Evolutionary conservation across 2,113 vertebrate species (phyloP).

Genomic region (Etheostoma spectabile): DNA sequence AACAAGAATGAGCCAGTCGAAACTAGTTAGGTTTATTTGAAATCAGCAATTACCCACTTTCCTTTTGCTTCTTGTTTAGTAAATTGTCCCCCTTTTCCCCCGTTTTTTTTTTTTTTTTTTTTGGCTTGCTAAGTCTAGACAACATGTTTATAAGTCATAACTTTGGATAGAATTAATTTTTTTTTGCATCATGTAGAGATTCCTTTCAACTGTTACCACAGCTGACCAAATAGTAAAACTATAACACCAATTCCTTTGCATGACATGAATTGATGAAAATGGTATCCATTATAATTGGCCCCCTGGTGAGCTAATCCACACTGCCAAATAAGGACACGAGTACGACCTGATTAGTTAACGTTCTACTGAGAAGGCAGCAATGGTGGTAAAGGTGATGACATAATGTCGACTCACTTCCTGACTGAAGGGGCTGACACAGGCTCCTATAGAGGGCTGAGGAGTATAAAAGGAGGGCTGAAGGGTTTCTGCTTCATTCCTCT

Average conservation of each 20-base stretch:
- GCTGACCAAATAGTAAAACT: slow-evolving; percentile 8
- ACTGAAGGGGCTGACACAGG: slow-evolving; percentile 94
- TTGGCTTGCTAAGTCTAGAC: slow-evolving; percentile 55
- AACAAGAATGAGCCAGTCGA: slow-evolving; percentile 54
- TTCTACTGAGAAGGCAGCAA: slow-evolving; percentile 87
- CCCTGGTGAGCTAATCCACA: slow-evolving; percentile 45
- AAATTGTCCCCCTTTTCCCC: slow-evolving; percentile 2
- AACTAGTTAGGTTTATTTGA: slow-evolving; percentile 34
- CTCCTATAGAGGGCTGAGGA: slow-evolving; percentile 92
- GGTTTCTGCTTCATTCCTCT: slow-evolving; percentile 87
- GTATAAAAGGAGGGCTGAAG: slow-evolving; percentile 92
- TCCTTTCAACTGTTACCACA: neutral
- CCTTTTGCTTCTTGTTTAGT: slow-evolving; percentile 32
- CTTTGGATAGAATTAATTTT: neutral
- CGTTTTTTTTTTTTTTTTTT: slow-evolving; percentile 14
- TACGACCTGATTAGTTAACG: slow-evolving; percentile 71
- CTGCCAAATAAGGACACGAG: slow-evolving; percentile 72
- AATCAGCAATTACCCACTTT: slow-evolving; percentile 55
- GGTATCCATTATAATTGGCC: slow-evolving; percentile 41
- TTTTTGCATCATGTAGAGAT: slow-evolving; percentile 12
- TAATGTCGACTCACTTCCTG: slow-evolving; percentile 98
- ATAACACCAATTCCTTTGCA: neutral
- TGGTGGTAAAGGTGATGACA: slow-evolving; percentile 90
- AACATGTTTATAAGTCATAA: slow-evolving; percentile 42
- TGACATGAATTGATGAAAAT: slow-evolving; percentile 39